Evolutionary conservation across 2,888 invertebrate genomes (phyloP), one percentile per base, ranked within the genome.

Genomic region (Enchytraeus crypticus): DNA sequence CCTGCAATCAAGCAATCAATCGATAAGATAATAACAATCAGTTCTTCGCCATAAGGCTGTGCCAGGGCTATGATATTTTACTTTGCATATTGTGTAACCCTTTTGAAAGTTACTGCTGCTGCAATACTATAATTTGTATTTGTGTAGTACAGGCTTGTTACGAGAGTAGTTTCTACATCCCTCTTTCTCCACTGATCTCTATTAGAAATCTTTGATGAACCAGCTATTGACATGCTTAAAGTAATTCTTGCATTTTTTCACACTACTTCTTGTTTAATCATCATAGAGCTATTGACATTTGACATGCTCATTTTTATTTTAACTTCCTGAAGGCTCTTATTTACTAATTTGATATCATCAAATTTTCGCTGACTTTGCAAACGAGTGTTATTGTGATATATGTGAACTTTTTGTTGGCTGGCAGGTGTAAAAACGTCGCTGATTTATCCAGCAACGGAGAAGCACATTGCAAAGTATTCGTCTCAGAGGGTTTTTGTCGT

Each of bases 391-490:
- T n/a, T n/a, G n/a, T n/a, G n/a, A n/a, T n/a, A n/a, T n/a, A n/a
- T n/a, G n/a, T n/a, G n/a, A n/a, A n/a, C n/a, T n/a, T n/a, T n/a
- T n/a, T n/a, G n/a, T n/a, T n/a, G n/a, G n/a, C n/a, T n/a, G n/a
- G n/a, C n/a, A 76, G 78, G 65, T 59, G 82, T 96, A 3, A 93
- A 93, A 76, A 85, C 89, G 0, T 90, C 90, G 8, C 83, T 97
- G 30, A 89, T 97, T 66, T 89, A 88, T 79, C 98, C 98, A 2
- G 96, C 95, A 0, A 91, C 92, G 32, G 86, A 89, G 59, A 90
- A 91, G 74, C 95, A 96, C 72, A 87, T 97, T 21, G 83, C 85
- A 5, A 97, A 95, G 77, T 97, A 88, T 78, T 84, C 86, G 11
- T 82, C 84, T 33, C 89, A 90, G 70, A 84, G 86, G 59, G 77